Evolutionary conservation across 2,113 vertebrate species (phyloP).

Genomic region (human (Homo sapiens)): DNA sequence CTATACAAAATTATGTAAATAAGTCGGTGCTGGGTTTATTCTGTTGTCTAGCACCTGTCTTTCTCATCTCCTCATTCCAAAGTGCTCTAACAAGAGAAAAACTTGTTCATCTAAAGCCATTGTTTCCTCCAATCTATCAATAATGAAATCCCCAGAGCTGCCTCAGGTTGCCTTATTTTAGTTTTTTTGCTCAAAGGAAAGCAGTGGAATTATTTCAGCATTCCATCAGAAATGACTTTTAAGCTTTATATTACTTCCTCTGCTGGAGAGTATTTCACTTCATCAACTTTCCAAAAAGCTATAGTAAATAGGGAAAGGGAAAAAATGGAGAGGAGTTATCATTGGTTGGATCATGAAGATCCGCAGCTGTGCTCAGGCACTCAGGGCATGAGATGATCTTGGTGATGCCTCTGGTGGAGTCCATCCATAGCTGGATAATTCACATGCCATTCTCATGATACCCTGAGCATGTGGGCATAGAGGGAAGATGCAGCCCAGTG

Average conservation of each 20-base stretch:
- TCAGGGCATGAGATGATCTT: not conserved
- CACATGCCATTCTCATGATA: not conserved
- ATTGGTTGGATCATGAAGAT: not conserved
- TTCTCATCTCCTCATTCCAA: slow-evolving; percentile 62
- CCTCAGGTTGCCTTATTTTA: slow-evolving; percentile 37
- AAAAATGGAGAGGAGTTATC: slow-evolving; percentile 3
- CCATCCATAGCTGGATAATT: fast-evolving
- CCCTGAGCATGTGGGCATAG: not conserved
- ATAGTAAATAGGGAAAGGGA: not conserved
- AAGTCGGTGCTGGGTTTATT: slow-evolving; percentile 58
- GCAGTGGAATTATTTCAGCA: slow-evolving; percentile 68
- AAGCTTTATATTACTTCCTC: slow-evolving; percentile 70
- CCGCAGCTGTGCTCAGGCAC: fast-evolving
- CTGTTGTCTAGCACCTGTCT: slow-evolving; percentile 68
- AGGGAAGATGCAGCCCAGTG: not conserved
- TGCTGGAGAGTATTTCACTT: slow-evolving; percentile 60
- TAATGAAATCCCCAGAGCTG: slow-evolving; percentile 63
- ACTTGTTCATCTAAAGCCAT: slow-evolving; percentile 66
- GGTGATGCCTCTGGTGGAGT: not conserved
- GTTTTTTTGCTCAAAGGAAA: slow-evolving; percentile 42
- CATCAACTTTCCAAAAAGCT: slow-evolving; percentile 56
- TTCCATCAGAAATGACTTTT: slow-evolving; percentile 70
- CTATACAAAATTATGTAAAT: slow-evolving; percentile 79
- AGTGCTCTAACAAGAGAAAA: slow-evolving; percentile 76
- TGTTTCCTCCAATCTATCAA: slow-evolving; percentile 59